A percentile compares a stretch with the other conserved stretches of the same genome.
phyloP scores from a whole-genome alignment of 2,797 vertebrate species.

The Artibeus lituratus region DNA sequence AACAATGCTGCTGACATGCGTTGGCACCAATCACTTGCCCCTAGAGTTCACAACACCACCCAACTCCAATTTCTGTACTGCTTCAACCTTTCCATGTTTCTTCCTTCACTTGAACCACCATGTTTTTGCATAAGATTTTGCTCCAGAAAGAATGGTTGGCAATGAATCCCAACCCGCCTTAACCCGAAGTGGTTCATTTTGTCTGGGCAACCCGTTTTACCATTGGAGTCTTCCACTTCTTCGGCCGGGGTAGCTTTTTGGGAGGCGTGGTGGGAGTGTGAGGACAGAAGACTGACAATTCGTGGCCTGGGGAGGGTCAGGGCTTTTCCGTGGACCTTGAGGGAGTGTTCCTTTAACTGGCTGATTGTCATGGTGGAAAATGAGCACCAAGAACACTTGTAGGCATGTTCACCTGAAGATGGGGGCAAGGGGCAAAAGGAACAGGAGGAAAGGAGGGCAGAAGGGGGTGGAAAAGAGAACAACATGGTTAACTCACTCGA shows the following conservation, averaged over 20 bases:
- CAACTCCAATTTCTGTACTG: not conserved
- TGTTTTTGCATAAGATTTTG: not conserved
- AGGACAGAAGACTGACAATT: constrained; percentile 89
- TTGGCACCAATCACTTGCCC: not conserved
- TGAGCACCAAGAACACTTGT: constrained; percentile 96
- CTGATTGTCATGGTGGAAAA: constrained; percentile 98
- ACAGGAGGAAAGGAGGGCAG: not conserved
- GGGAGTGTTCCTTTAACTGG: constrained; percentile 97
- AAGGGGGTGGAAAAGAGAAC: not conserved
- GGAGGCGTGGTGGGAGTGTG: constrained; percentile 87
- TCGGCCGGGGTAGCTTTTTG: constrained; percentile 81
- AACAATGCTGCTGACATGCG: accelerated
- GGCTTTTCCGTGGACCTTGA: constrained; percentile 94
- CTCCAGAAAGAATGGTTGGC: not conserved
- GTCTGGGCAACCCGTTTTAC: constrained; percentile 82
- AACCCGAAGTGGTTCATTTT: not conserved
- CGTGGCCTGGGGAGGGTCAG: constrained; percentile 94
- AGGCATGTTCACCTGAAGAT: constrained; percentile 93
- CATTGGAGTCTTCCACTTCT: constrained; percentile 87
- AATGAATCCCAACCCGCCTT: not conserved
- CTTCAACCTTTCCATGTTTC: not conserved
- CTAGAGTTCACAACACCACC: not conserved
- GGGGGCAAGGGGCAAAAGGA: constrained; percentile 59
- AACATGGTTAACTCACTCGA: not conserved
- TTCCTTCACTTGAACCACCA: constrained; percentile 38